Percentiles rank a stretch among this genome's conserved stretches.
Conservation (phyloP, 2,113 vertebrate species). For the Neotoma lepida region DNA sequence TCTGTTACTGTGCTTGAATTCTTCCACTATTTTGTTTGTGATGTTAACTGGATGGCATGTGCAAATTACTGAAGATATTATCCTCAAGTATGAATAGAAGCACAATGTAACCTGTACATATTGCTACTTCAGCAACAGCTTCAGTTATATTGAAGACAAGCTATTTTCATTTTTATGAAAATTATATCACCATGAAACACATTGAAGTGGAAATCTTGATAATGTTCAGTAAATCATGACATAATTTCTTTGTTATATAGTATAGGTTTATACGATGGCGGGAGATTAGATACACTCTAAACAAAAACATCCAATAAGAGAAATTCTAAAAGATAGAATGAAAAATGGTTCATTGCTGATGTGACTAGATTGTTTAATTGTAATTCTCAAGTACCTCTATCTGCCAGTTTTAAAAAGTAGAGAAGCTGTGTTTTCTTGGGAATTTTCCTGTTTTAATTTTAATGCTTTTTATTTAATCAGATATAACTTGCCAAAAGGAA, state of each 20-base stretch:
- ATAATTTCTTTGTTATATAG: not conserved
- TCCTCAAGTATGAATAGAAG: slow-evolving; percentile 68
- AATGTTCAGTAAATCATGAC: not conserved
- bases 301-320: slow-evolving; percentile 3
- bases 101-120: slow-evolving; percentile 55
- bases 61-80: slow-evolving; percentile 74
- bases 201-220: slow-evolving; percentile 48
- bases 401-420: not conserved
- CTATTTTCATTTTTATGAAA: slow-evolving; percentile 38
- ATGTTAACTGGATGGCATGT: slow-evolving; percentile 70
- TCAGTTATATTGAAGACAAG: not conserved
- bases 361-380: not conserved
- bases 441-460: not conserved
- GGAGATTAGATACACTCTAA: not conserved
- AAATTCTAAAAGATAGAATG: not conserved
- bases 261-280: not conserved
- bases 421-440: not conserved
- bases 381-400: not conserved
- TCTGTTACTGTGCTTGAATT: slow-evolving; percentile 65
- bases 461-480: too few species aligned
- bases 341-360: not conserved
- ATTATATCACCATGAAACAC: slow-evolving; percentile 14
- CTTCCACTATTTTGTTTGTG: slow-evolving; percentile 69
- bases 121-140: slow-evolving; percentile 42
- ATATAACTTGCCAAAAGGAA: too few species aligned